Conservation (phyloP, 2,888 invertebrate genomes). For the Isoperla grammatica region DNA sequence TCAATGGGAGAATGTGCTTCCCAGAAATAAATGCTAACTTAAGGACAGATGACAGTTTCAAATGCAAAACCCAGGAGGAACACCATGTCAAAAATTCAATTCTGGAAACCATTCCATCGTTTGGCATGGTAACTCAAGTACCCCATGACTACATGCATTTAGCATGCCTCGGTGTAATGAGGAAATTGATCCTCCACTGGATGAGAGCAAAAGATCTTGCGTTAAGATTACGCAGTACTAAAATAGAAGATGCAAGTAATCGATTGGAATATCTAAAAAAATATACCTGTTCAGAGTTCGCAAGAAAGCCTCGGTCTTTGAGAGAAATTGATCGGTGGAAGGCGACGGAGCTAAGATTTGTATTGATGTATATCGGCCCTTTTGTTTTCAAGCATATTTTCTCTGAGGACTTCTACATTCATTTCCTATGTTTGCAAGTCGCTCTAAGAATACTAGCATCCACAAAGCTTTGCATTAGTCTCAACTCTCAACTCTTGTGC, state of each 20-base stretch:
- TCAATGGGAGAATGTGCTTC: conserved; percentile 19
- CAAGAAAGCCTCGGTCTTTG: conserved; percentile 30
- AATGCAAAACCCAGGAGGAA: conserved; percentile 5
- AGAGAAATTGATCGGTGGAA: conserved; percentile 22
- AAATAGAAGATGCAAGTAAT: background rate
- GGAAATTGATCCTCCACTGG: conserved; percentile 4
- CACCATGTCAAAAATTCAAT: conserved; percentile 23
- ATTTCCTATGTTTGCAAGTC: conserved; percentile 2
- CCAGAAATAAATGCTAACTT: background rate
- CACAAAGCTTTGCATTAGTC: background rate
- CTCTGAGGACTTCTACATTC: conserved; percentile 3
- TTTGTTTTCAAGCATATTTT: conserved; percentile 3
- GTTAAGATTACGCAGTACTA: background rate
- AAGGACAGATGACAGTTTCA: conserved; percentile 26
- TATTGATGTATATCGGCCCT: background rate
- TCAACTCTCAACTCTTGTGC: conserved; percentile 30
- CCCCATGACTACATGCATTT: conserved; percentile 10
- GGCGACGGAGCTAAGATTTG: background rate
- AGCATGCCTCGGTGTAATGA: conserved; percentile 1
- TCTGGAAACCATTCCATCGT: background rate
- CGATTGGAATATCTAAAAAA: background rate
- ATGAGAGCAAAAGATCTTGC: background rate
- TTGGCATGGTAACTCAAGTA: conserved; percentile 6
- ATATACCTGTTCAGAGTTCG: conserved; percentile 30
- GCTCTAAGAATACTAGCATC: conserved; percentile 4